A percentile compares a stretch with the other conserved stretches of the same genome.
phyloP scores from a whole-genome alignment of 23 tunicate species.

The Styela clava region DNA sequence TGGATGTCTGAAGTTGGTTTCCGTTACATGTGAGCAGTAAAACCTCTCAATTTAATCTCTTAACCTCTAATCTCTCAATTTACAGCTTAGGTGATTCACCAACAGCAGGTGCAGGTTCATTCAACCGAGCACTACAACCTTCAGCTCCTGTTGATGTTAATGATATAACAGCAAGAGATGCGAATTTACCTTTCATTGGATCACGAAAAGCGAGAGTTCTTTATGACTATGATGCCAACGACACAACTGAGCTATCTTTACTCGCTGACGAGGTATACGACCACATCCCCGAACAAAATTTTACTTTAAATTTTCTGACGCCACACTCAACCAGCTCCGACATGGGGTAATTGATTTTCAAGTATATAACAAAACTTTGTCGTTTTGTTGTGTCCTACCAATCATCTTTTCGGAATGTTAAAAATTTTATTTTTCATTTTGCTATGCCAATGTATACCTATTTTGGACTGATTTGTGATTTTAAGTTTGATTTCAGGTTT shows the following conservation, averaged over 20 bases:
- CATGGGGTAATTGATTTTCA: neutral
- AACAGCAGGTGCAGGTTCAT: neutral
- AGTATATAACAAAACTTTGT: neutral
- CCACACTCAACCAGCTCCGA: neutral
- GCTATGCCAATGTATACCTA: no score
- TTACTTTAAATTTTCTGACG: neutral
- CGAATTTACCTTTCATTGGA: conserved; percentile 16
- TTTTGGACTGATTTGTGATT: no score
- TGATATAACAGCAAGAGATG: conserved; percentile 2
- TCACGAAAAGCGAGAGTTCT: conserved; percentile 56
- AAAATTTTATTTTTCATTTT: neutral
- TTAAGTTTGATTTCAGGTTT: no score
- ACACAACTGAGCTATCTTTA: conserved; percentile 74
- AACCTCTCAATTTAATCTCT: no score
- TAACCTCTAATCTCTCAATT: no score
- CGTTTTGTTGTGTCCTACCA: conserved; percentile 1
- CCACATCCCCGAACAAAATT: neutral
- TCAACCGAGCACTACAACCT: conserved; percentile 10
- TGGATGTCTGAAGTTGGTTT: no score
- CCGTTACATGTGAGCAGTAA: no score
- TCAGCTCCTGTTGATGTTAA: conserved; percentile 22
- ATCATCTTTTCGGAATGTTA: neutral
- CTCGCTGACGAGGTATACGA: conserved; percentile 84
- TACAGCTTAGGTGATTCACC: neutral
- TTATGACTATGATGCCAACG: conserved; percentile 92